Evolutionary conservation across 1,140 invertebrate species (phyloP), one percentile per base, ranked within the genome.

Genomic region (Trichonephila clavata): DNA sequence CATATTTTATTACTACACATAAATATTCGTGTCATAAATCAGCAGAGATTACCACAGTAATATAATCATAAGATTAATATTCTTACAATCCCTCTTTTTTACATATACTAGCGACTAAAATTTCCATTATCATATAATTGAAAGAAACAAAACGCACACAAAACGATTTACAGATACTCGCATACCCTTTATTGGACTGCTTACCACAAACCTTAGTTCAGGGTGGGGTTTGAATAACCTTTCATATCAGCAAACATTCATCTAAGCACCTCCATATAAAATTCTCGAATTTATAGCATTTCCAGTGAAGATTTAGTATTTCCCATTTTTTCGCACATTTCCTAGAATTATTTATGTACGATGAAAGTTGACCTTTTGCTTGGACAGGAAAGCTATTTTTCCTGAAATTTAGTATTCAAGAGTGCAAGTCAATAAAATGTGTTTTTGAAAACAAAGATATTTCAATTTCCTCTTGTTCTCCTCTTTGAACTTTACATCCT

Each of bases 221-320:
- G 80, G 88, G 90, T 39, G 90, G 65, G 71, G 77, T 65, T 39
- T 80, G 80, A 92, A 92, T 92, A 92, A 92, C 90, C 90, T 92
- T 84, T 92, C 90, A 84, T 92, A 84, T 92, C 90, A 71, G 87
- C 13, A 24, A 16, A 63, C 90, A 84, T 92, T 77, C 57, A 92
- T 92, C 80, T 92, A 27, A 27, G n/a, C 21, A 16, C 59, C 90
- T 27, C 61, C 89, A 59, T 43, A 65, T 84, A 65, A 92, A 92
- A 92, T 92, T 92, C 61, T 24, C 18, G 90, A 92, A 92, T 92
- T 92, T 92, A 92, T 92, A 84, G 80, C 71, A 71, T 92, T 92
- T 92, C 60, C 80, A 83, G 14, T 13, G 21, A 92, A 92, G 90
- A 92, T 92, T 92, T 92, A 92, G 77, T 92, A 92, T 92, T 92